Base-by-base conservation (phyloP, 2,888 invertebrate species). In the Tenthredo notha region DNA sequence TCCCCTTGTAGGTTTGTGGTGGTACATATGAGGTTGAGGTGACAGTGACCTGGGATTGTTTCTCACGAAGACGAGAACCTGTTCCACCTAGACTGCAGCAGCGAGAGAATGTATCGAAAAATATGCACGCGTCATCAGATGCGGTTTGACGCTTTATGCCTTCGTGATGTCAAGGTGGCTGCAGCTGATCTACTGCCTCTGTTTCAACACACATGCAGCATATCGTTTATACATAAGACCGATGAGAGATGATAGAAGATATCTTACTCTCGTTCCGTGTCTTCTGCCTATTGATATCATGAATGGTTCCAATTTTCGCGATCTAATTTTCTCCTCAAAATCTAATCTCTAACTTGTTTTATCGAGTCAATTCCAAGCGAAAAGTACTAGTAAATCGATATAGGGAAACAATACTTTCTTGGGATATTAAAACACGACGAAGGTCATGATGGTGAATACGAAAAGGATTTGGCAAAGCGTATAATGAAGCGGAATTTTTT, bases 71-170 rank as follows among this genome's bases (percentile, higher is more conserved):
- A 54, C 50, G 9, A 77, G 10, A 77, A 77, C 77, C 77, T 77
- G 77, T 77, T 77, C 18, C 54, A 7, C 25, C 47, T 77, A n/a
- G 33, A 5, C n/a, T 40, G 70, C 54, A 50, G 40, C 6, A 47
- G 47, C 47, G 29, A 75, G 47, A 75, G 29, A 77, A n/a, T 77
- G 29, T 9, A 54, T 47, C 2, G 47, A 33, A 77, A 77, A 29
- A 77, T 33, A 77, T 54, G 50, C 54, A 54, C 29, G 33, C 77
- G 77, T 77, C 77, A 77, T 50, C 47, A 12, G 74, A 74, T 74
- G 74, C 15, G 43, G 74, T 40, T 47, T 43, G 43, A 47, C 40
- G 15, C 10, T 43, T 40, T 43, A 25, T 25, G 43, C 10, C 7
- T 40, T 47, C 74, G 12, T 21, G 21, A 43, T 43, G 21, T 12